Conservation (phyloP, 2,113 vertebrate species). For the Neoarius graeffei region DNA sequence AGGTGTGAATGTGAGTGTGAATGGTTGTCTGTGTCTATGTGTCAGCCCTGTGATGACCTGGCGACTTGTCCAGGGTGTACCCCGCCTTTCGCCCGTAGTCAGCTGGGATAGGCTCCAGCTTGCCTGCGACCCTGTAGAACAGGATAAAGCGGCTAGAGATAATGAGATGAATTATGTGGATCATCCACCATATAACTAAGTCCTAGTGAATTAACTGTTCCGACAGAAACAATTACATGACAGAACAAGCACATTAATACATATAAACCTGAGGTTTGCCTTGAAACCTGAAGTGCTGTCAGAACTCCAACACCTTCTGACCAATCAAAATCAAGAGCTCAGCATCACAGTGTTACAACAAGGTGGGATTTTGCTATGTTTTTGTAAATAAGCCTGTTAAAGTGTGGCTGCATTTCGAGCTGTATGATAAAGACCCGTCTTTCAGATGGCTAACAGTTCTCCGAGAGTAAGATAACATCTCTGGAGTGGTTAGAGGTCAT, state of each 20-base stretch:
- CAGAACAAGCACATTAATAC: neutral
- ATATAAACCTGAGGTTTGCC: neutral
- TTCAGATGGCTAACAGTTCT: conserved; percentile 14
- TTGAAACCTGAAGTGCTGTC: neutral
- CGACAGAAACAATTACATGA: neutral
- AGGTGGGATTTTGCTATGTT: neutral
- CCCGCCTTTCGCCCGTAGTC: too few species aligned
- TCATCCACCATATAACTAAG: neutral
- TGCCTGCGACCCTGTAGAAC: too few species aligned
- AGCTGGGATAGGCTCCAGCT: too few species aligned
- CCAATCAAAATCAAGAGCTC: neutral
- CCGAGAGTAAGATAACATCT: conserved; percentile 14
- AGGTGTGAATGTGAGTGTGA: too few species aligned
- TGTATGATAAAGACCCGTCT: neutral
- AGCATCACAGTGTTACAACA: neutral
- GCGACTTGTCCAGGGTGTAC: too few species aligned
- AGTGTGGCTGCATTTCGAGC: neutral
- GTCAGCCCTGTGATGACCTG: too few species aligned
- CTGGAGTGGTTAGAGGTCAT: conserved; percentile 31
- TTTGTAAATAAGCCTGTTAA: neutral
- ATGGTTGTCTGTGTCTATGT: too few species aligned
- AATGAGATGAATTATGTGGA: too few species aligned
- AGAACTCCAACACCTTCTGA: neutral
- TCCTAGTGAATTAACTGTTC: neutral
- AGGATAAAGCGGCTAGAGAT: too few species aligned